A percentile compares a stretch with the other conserved stretches of the same genome.
Evolutionary conservation across 2,113 vertebrate genomes (phyloP).

Genomic region (Halichoerus grypus): DNA sequence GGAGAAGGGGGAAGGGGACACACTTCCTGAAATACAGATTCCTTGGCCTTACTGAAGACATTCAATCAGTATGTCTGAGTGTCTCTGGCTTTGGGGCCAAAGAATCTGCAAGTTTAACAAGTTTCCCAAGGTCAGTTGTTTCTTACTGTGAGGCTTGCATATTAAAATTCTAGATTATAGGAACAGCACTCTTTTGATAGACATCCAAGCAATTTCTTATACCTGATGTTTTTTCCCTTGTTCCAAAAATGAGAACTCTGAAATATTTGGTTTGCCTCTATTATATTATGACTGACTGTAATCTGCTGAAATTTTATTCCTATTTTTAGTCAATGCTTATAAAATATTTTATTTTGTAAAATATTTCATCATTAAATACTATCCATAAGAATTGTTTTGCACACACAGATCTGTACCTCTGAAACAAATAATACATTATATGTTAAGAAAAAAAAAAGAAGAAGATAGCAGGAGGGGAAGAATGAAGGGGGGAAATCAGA

Average conservation of each 20-base stretch:
- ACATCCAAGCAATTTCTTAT: not conserved
- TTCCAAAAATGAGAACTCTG: not conserved
- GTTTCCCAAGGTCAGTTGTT: not conserved
- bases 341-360: conserved; percentile 22
- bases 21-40: not conserved
- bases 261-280: conserved; percentile 10
- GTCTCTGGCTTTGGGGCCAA: not conserved
- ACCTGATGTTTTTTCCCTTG: not conserved
- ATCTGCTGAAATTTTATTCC: conserved; percentile 41
- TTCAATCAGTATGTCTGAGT: not conserved
- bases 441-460: too few relatives aligned
- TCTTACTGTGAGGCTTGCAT: not conserved
- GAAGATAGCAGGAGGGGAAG: too few relatives aligned
- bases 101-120: not conserved
- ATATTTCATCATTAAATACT: conserved; percentile 10
- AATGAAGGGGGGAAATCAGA: too few relatives aligned
- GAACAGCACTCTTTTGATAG: not conserved
- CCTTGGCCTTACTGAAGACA: not conserved
- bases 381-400: not conserved
- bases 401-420: not conserved
- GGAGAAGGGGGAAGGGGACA: not conserved
- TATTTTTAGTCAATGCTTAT: conserved; percentile 16
- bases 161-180: not conserved
- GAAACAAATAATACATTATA: too few relatives aligned
- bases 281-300: not conserved